phyloP scores from a whole-genome alignment of 1,140 invertebrate genomes.

The Neodiprion lecontei region DNA sequence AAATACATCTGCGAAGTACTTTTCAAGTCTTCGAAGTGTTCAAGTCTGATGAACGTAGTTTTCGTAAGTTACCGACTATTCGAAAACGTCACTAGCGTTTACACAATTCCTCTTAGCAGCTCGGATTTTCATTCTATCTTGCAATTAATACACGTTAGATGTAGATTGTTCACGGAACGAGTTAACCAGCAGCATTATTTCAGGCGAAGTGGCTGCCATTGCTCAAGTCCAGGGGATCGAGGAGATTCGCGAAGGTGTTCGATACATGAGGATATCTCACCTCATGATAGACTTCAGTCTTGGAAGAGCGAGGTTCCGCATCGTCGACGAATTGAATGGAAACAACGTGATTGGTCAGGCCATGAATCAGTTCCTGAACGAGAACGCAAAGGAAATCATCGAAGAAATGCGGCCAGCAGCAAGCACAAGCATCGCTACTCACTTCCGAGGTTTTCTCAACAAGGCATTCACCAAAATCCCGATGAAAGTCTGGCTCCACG shows the following conservation, averaged over 20 bases:
- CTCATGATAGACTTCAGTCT: slow-evolving; percentile 76
- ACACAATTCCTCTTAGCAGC: too few relatives aligned
- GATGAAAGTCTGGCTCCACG: slow-evolving; percentile 76
- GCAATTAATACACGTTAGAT: too few relatives aligned
- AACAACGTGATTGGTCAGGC: slow-evolving; percentile 80
- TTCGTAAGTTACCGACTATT: too few relatives aligned
- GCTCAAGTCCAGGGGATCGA: slow-evolving; percentile 75
- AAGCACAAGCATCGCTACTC: slow-evolving; percentile 74
- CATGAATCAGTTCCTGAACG: slow-evolving; percentile 86
- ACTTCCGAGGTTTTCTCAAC: slow-evolving; percentile 80
- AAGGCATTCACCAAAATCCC: slow-evolving; percentile 79
- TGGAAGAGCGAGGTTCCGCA: slow-evolving; percentile 72
- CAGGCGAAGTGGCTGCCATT: slow-evolving; percentile 74
- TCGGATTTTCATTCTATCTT: too few relatives aligned
- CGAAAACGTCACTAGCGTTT: too few relatives aligned
- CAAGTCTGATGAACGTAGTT: too few relatives aligned
- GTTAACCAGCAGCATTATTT: slow-evolving; percentile 32
- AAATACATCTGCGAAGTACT: too few relatives aligned
- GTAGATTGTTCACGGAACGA: too few relatives aligned
- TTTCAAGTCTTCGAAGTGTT: too few relatives aligned
- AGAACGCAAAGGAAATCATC: slow-evolving; percentile 83
- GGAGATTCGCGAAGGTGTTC: slow-evolving; percentile 63
- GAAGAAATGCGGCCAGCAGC: slow-evolving; percentile 84
- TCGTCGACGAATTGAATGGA: slow-evolving; percentile 74
- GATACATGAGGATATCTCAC: slow-evolving; percentile 72